phyloP scores from a whole-genome alignment of 2,113 vertebrate genomes.

The Craseonycteris thonglongyai region DNA sequence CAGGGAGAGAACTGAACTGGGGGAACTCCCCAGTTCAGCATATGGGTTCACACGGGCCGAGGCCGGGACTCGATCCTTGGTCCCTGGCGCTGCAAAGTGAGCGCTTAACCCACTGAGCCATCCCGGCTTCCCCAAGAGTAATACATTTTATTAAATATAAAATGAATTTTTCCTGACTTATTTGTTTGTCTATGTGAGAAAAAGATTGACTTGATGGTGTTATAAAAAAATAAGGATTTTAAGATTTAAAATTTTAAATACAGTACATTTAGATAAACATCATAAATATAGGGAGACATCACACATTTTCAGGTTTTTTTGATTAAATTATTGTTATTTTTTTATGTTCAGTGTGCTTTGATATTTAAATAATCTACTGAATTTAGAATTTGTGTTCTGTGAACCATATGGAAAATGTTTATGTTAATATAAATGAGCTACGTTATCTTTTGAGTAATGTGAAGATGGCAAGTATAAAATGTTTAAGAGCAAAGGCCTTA shows the following conservation, averaged over 20 bases:
- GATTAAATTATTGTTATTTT: neutral
- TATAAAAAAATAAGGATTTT: neutral
- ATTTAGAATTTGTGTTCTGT: neutral
- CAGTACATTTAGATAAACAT: neutral
- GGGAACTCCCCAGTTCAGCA: too few species aligned
- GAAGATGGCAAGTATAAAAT: neutral
- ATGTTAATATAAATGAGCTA: neutral
- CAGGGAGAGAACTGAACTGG: too few species aligned
- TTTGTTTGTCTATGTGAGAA: neutral
- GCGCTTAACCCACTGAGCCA: too few species aligned
- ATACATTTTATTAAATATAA: neutral
- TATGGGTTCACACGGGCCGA: too few species aligned
- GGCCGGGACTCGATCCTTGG: too few species aligned
- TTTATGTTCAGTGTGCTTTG: slow-evolving; percentile 6
- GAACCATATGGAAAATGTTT: neutral
- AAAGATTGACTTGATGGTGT: neutral
- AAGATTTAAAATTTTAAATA: neutral
- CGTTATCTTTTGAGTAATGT: neutral
- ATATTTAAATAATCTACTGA: slow-evolving; percentile 10
- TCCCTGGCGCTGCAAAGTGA: too few species aligned
- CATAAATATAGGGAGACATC: neutral
- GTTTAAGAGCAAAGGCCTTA: neutral
- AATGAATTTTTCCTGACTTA: too few species aligned
- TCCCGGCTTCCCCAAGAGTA: too few species aligned
- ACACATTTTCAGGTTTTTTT: neutral